Evolutionary conservation across 2,797 vertebrate genomes (phyloP), one percentile per base, ranked within the genome.

Genomic region (Uromys caudimaculatus): DNA sequence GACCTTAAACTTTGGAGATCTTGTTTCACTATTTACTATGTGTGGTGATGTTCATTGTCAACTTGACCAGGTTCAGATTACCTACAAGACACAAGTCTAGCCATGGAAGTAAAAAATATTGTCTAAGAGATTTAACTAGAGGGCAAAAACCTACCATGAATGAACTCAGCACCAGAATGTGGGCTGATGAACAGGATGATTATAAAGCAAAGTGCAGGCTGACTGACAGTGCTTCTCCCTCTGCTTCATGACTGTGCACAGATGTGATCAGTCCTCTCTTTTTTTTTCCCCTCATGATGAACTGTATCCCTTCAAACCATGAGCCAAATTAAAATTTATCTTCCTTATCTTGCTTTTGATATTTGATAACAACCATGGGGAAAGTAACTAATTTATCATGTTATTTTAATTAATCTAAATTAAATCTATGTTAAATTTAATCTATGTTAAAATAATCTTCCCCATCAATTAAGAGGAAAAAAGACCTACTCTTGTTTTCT

Each of bases 371-470:
- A 89, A n/a, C 41, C 44, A 77, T 50, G 32, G 19, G 32, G 13
- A 77, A 89, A 35, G 29, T 76, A 32, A 75, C 3, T 58, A 44
- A n/a, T 77, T 77, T 62, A 32, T 76, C 23, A 38, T 77, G 35
- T 50, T 64, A 97, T 71, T 87, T 90, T 95, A 69, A 92, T 82
- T 82, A 47, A 60, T 14, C 64, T 91, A 71, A 89, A 32, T n/a
- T n/a, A n/a, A n/a, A n/a, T n/a, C n/a, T n/a, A n/a, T n/a, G n/a
- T n/a, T n/a, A n/a, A n/a, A n/a, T n/a, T n/a, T n/a, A n/a, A n/a
- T n/a, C n/a, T 71, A 82, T 69, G 12, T 71, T 76, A 88, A 87
- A 93, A 86, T 12, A 67, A 69, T 10, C 71, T 95, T 32, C 27
- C 27, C 21, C n/a, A 62, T 69, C 29, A 88, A 54, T 77, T 50